Percentiles rank a stretch among this genome's conserved stretches.
phyloP scores from a whole-genome alignment of 2,797 vertebrate genomes.

The Myotis vivesi region DNA sequence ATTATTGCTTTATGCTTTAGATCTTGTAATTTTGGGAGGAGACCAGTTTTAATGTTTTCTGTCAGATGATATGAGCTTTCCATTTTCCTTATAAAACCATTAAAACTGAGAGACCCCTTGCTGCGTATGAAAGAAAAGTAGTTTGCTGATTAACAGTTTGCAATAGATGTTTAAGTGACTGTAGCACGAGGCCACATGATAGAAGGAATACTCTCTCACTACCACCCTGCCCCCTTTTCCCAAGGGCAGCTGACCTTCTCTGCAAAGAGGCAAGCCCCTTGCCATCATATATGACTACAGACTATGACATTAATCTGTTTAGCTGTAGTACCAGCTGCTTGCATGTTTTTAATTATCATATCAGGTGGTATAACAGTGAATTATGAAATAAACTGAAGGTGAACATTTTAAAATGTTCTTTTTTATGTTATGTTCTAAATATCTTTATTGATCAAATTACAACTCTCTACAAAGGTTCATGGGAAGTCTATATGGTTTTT shows the following conservation, averaged over 20 bases:
- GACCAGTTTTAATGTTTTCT: neutral
- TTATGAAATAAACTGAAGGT: constrained; percentile 91
- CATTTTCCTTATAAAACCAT: constrained; percentile 30
- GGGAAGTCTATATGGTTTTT: constrained; percentile 78
- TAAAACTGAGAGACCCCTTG: constrained; percentile 43
- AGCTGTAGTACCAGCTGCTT: constrained; percentile 89
- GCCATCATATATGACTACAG: constrained; percentile 89
- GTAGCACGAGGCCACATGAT: constrained; percentile 69
- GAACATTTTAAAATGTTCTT: constrained; percentile 85
- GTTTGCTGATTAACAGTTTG: constrained; percentile 38
- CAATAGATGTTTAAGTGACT: constrained; percentile 52
- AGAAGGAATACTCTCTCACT: constrained; percentile 72
- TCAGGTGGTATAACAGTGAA: constrained; percentile 88
- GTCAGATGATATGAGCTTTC: neutral
- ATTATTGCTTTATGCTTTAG: neutral
- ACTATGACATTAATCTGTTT: constrained; percentile 90
- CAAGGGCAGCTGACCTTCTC: constrained; percentile 89
- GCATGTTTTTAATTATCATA: constrained; percentile 91
- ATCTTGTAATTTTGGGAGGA: constrained; percentile 26
- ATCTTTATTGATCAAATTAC: constrained; percentile 83
- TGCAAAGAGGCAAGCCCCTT: constrained; percentile 87
- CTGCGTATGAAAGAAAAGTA: neutral
- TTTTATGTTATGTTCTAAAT: constrained; percentile 84
- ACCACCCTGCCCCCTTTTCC: constrained; percentile 71
- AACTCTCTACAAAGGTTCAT: constrained; percentile 79